These are phyloP conservation scores for cattle (Bos taurus) DNA, from an alignment of 2,113 vertebrate genomes.

Conservation along the genomic window DNA sequence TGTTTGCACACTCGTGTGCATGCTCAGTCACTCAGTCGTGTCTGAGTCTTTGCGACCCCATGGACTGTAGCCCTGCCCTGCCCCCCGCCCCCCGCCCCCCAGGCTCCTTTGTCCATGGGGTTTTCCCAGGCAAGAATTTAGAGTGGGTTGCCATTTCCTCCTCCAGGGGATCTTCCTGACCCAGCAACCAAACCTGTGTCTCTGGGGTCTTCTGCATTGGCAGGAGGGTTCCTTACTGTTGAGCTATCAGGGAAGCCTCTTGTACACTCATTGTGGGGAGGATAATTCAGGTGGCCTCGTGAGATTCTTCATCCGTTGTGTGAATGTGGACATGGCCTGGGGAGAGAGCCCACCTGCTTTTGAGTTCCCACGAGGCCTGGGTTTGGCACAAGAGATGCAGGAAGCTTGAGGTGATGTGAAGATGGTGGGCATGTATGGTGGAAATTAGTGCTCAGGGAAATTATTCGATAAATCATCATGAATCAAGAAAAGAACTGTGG, in stretches of 20 bases:
- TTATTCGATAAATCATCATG: neutral
- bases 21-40: neutral
- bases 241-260: neutral
- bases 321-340: neutral
- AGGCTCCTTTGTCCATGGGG: neutral
- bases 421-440: neutral
- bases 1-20: rapidly evolving
- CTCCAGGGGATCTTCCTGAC: neutral
- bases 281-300: neutral
- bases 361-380: rapidly evolving
- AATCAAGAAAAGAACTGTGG: neutral
- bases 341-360: neutral
- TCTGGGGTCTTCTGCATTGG: neutral
- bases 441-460: neutral
- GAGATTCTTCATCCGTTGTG: neutral
- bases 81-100: too few species aligned
- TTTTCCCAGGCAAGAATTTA: neutral
- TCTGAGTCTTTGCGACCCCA: neutral
- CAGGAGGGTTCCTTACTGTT: neutral
- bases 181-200: neutral
- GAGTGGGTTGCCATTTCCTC: neutral
- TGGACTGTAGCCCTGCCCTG: neutral
- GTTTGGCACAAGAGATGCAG: neutral
- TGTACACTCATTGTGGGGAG: rapidly evolving
- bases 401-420: rapidly evolving